Conservation (phyloP, 2,888 invertebrate genomes). For the Sepioteuthis lessoniana region DNA sequence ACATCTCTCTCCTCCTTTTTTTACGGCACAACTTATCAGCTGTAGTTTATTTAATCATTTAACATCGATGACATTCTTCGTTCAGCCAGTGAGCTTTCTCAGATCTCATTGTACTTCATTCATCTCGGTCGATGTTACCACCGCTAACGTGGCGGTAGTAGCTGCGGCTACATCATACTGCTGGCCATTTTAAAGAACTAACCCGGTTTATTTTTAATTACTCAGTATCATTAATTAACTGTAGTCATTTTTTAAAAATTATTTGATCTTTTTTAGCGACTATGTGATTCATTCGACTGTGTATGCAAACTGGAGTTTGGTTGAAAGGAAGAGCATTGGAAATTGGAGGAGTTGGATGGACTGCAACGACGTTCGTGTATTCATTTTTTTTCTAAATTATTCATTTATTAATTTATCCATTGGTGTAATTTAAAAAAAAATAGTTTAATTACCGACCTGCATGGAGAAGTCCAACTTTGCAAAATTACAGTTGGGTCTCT, state of each 20-base stretch:
- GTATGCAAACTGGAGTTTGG: background rate
- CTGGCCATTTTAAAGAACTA: constrained; percentile 33
- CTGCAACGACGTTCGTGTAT: background rate
- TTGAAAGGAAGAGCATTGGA: constrained; percentile 14
- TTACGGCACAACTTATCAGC: background rate
- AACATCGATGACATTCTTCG: background rate
- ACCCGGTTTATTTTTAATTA: constrained; percentile 4
- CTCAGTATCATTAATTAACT: background rate
- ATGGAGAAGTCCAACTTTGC: constrained; percentile 33
- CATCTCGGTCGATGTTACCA: background rate
- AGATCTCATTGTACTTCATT: constrained; percentile 8
- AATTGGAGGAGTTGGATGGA: background rate
- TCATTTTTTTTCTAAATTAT: background rate
- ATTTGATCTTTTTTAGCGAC: background rate
- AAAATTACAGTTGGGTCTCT: constrained; percentile 14
- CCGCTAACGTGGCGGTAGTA: background rate
- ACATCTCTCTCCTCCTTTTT: background rate
- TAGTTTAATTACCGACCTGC: background rate
- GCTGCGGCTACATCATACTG: background rate
- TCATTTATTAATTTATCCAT: background rate
- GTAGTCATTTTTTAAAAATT: background rate
- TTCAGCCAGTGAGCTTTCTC: constrained; percentile 21
- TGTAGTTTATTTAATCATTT: constrained; percentile 23
- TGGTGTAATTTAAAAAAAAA: background rate
- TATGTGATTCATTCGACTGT: background rate